Percentiles rank a stretch among this genome's conserved stretches.
Evolutionary conservation across 2,797 vertebrate genomes (phyloP).

Genomic region (Sarcophilus harrisii): DNA sequence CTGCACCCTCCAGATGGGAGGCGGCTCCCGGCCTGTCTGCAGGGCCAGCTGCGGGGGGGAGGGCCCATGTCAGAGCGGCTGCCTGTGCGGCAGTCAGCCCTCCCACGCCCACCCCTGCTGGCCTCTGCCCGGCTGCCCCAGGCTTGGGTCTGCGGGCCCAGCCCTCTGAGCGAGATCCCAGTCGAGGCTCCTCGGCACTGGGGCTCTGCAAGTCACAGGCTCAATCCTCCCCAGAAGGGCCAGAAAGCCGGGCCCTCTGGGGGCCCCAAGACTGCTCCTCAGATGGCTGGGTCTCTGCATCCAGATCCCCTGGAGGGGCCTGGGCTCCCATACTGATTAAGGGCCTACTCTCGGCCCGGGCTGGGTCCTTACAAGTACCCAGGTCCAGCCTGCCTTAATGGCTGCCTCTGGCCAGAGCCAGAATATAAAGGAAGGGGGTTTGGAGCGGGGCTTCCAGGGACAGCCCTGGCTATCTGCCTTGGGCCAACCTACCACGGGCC

Average conservation of each 20-base stretch:
- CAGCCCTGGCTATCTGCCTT: no score
- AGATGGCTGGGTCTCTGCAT: neutral
- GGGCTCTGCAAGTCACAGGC: no score
- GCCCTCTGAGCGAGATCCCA: neutral
- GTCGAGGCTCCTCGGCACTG: no score
- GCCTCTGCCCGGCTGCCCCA: neutral
- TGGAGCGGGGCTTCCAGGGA: no score
- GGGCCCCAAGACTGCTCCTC: neutral
- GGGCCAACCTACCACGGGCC: no score
- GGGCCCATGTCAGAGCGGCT: neutral
- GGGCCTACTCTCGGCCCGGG: no score
- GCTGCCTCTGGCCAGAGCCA: no score
- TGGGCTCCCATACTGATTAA: neutral
- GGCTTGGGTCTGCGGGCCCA: neutral
- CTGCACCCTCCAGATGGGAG: conserved; percentile 96
- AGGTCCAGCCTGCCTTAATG: no score
- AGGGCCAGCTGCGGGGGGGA: conserved; percentile 89
- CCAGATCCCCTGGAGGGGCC: neutral
- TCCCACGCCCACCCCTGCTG: no score
- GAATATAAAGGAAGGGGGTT: no score
- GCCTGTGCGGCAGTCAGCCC: no score
- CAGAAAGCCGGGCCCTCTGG: neutral
- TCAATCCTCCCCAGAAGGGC: neutral
- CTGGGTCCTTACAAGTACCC: no score
- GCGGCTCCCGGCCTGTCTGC: conserved; percentile 94